These are phyloP conservation scores for Capromys pilorides DNA, from an alignment of 2,797 vertebrate species.

Conservation along the genomic window DNA sequence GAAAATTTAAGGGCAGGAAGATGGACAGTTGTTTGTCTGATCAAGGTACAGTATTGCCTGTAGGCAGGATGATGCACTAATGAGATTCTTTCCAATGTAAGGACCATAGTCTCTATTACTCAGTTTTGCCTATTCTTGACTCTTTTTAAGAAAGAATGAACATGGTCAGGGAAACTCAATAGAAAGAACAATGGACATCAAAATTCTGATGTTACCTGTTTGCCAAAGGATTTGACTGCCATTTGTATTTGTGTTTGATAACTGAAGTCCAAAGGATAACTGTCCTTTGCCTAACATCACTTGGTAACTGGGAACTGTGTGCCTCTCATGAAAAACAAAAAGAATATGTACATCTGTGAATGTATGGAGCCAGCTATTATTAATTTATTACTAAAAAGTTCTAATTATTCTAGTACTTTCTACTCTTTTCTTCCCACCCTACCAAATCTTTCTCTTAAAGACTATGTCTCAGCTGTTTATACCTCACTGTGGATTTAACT, in stretches of 20 bases:
- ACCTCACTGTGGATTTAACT: slow-evolving; percentile 60
- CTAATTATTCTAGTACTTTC: slow-evolving; percentile 63
- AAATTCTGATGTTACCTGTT: slow-evolving; percentile 58
- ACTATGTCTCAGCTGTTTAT: background rate
- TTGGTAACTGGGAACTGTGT: slow-evolving; percentile 42
- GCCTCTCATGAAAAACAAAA: slow-evolving; percentile 39
- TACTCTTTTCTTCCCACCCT: slow-evolving; percentile 32
- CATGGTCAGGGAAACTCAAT: slow-evolving; percentile 8
- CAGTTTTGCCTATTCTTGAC: background rate
- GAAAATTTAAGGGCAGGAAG: slow-evolving; percentile 55
- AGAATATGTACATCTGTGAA: background rate
- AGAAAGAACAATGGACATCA: slow-evolving; percentile 9
- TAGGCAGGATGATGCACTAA: slow-evolving; percentile 36
- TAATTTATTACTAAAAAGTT: slow-evolving; percentile 62
- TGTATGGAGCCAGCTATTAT: slow-evolving; percentile 32
- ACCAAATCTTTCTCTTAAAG: slow-evolving; percentile 54
- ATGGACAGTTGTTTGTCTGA: slow-evolving; percentile 58
- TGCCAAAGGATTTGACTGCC: slow-evolving; percentile 54
- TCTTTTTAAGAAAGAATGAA: slow-evolving; percentile 47
- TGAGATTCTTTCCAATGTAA: slow-evolving; percentile 57
- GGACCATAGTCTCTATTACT: slow-evolving; percentile 24
- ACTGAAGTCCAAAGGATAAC: slow-evolving; percentile 22
- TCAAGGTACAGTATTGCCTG: slow-evolving; percentile 48
- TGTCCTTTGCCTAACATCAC: slow-evolving; percentile 42
- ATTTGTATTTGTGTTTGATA: background rate